These are phyloP conservation scores for Hestina assimilis DNA, from an alignment of 1,140 invertebrate species.

Conservation along the genomic window DNA sequence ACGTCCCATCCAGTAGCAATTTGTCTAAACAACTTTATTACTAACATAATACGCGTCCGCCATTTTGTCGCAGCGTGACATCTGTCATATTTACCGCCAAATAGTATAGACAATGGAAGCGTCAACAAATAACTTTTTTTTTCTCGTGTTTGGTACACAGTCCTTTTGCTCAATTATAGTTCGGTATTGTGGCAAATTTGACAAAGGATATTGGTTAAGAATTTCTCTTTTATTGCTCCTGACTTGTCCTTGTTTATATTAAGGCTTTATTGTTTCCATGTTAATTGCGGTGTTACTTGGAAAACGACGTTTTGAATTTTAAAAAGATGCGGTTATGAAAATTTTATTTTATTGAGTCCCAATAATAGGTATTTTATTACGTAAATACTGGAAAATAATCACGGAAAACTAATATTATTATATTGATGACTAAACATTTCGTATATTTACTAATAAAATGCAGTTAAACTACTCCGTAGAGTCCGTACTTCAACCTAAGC, in stretches of 20 bases:
- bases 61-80: slow-evolving; percentile 53
- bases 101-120: slow-evolving; percentile 37
- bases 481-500: too few species aligned
- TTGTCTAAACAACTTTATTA: slow-evolving; percentile 44
- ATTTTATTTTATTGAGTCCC: too few species aligned
- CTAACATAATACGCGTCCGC: slow-evolving; percentile 26
- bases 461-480: too few species aligned
- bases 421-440: too few species aligned
- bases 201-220: slow-evolving; percentile 28
- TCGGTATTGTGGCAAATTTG: slow-evolving; percentile 45
- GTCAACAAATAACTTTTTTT: slow-evolving; percentile 29
- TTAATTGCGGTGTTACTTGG: slow-evolving; percentile 27
- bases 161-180: slow-evolving; percentile 71
- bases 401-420: too few species aligned
- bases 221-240: slow-evolving; percentile 63
- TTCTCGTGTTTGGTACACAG: slow-evolving; percentile 40
- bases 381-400: too few species aligned
- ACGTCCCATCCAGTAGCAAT: slow-evolving; percentile 53
- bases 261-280: slow-evolving; percentile 58
- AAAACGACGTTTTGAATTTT: background rate
- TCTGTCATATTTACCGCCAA: slow-evolving; percentile 59
- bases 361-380: too few species aligned
- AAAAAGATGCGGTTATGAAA: too few species aligned
- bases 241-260: slow-evolving; percentile 37
- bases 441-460: too few species aligned